Evolutionary conservation across 1,140 invertebrate genomes (phyloP).

Genomic region (Heliothis virescens): DNA sequence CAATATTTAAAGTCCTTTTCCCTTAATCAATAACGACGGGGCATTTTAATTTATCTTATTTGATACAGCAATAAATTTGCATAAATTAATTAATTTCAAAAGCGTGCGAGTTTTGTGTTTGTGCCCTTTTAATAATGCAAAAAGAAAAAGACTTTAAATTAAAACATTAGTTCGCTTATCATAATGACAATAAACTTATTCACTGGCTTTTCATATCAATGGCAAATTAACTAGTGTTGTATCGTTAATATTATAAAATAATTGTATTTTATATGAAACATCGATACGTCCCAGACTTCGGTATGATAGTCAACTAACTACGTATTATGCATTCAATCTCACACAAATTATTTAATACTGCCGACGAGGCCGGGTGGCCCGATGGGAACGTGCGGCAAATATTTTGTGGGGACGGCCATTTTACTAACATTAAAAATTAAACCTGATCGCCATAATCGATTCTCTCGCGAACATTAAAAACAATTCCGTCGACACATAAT

Average conservation of each 20-base stretch:
- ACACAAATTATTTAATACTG: constrained; percentile 77
- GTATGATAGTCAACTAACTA: constrained; percentile 48
- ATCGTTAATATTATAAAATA: constrained; percentile 45
- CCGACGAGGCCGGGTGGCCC: constrained; percentile 67
- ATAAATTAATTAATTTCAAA: too few relatives aligned
- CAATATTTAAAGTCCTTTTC: constrained; percentile 25
- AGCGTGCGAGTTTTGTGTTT: too few relatives aligned
- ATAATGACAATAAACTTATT: constrained; percentile 58
- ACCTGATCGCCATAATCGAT: constrained; percentile 4
- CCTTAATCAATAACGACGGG: background rate
- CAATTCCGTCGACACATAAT: constrained; percentile 43
- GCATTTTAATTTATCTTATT: too few relatives aligned
- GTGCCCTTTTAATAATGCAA: background rate
- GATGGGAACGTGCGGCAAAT: constrained; percentile 48
- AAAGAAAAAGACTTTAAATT: constrained; percentile 56
- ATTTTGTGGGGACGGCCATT: constrained; percentile 50
- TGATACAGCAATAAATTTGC: too few relatives aligned
- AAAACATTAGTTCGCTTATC: constrained; percentile 48
- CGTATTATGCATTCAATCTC: constrained; percentile 68
- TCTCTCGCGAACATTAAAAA: constrained; percentile 16
- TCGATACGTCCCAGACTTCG: constrained; percentile 44
- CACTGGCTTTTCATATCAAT: constrained; percentile 67
- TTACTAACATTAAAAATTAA: background rate
- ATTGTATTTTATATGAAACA: constrained; percentile 40
- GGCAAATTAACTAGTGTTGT: constrained; percentile 61